Conservation (phyloP, 2,888 invertebrate species). For the Dolichopus griseipennis region DNA sequence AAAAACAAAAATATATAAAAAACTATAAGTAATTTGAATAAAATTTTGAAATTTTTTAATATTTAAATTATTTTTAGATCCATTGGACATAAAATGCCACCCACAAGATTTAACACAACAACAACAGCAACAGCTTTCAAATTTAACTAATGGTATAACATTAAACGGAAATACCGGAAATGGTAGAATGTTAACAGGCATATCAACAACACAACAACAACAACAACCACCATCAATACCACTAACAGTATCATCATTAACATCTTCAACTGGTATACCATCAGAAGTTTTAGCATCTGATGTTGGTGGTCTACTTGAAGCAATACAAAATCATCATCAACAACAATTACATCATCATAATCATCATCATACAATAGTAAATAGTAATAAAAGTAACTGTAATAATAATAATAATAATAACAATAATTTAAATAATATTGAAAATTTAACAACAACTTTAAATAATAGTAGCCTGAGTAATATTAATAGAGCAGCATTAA, state of each 20-base stretch:
- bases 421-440: conserved; percentile 18
- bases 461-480: conserved; percentile 21
- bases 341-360: conserved; percentile 20
- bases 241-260: conserved; percentile 28
- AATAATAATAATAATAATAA: conserved; percentile 20
- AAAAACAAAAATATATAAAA: no score
- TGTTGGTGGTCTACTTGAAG: conserved; percentile 4
- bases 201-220: conserved; percentile 27
- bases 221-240: conserved; percentile 26
- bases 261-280: conserved; percentile 27
- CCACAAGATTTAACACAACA: conserved; percentile 30
- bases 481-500: conserved; percentile 23
- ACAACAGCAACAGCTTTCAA: conserved; percentile 29
- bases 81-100: conserved; percentile 42
- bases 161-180: conserved; percentile 33
- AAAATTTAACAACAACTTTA: conserved; percentile 17
- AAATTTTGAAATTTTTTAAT: no score
- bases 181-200: conserved; percentile 44
- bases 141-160: conserved; percentile 27
- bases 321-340: conserved; percentile 25
- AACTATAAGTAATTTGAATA: no score
- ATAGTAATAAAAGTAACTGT: conserved; percentile 18
- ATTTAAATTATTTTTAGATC: conserved; percentile 29
- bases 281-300: conserved; percentile 20
- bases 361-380: neutral